Conservation (phyloP, 2,797 vertebrate genomes). For the Poeciliopsis paucimaculata region DNA sequence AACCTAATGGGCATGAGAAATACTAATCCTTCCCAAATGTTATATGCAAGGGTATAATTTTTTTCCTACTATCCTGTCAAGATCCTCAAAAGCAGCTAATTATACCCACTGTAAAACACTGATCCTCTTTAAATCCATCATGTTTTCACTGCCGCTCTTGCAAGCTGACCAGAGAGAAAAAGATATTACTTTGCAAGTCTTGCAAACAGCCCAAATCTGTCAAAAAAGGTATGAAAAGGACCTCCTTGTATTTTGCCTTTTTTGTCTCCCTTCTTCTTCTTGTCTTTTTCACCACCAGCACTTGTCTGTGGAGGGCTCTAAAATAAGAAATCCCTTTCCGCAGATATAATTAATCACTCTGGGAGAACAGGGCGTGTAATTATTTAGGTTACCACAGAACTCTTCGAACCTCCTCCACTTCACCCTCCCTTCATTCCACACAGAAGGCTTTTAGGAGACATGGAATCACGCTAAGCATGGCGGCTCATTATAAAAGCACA, state of each 20-base stretch:
- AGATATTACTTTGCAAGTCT: conserved; percentile 72
- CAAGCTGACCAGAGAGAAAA: conserved; percentile 62
- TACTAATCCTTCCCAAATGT: conserved; percentile 61
- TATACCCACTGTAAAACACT: conserved; percentile 59
- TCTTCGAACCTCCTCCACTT: conserved; percentile 57
- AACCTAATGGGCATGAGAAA: conserved; percentile 55
- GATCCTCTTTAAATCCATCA: conserved; percentile 68
- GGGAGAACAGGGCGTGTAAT: conserved; percentile 85
- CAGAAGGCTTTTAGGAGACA: conserved; percentile 47
- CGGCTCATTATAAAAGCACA: conserved; percentile 18
- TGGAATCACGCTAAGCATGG: conserved; percentile 23
- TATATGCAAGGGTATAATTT: conserved; percentile 34
- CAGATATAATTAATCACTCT: conserved; percentile 88
- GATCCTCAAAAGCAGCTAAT: conserved; percentile 69
- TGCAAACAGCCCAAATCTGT: conserved; percentile 80
- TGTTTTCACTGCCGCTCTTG: conserved; percentile 36
- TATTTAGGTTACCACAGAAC: conserved; percentile 85
- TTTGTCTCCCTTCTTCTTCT: conserved; percentile 15
- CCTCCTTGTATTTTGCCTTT: conserved; percentile 74
- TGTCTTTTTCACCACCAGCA: conserved; percentile 63
- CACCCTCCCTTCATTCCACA: conserved; percentile 29
- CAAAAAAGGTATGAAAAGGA: conserved; percentile 79
- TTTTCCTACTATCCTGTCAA: conserved; percentile 54
- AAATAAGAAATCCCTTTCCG: conserved; percentile 84
- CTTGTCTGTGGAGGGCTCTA: conserved; percentile 80